A percentile compares a stretch with the other conserved stretches of the same genome.
phyloP scores from a whole-genome alignment of 2,113 vertebrate species.

The Lagopus leucura region DNA sequence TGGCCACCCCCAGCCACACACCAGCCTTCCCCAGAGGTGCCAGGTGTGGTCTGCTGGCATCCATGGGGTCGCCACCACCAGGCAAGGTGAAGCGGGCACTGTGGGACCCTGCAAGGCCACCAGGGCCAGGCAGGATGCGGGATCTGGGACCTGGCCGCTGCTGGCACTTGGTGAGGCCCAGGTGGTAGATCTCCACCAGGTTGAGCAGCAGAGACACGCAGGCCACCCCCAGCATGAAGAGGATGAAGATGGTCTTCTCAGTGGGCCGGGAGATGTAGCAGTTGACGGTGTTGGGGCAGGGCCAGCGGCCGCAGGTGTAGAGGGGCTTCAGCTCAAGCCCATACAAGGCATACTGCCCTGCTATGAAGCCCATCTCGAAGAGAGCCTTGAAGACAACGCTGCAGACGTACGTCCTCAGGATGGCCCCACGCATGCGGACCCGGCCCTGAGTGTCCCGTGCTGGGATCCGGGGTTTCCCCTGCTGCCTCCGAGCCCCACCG shows the following conservation, averaged over 20 bases:
- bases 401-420: conserved; percentile 86
- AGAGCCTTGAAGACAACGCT: conserved; percentile 88
- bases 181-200: conserved; percentile 88
- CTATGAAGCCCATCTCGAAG: conserved; percentile 87
- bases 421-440: conserved; percentile 80
- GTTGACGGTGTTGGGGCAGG: conserved; percentile 88
- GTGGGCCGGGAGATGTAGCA: conserved; percentile 91
- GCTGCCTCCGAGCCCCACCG: conserved; percentile 4
- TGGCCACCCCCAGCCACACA: background rate
- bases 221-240: conserved; percentile 89
- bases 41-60: background rate
- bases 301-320: conserved; percentile 86
- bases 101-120: background rate
- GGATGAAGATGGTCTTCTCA: conserved; percentile 88
- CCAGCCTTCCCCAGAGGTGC: background rate
- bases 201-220: conserved; percentile 88
- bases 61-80: background rate
- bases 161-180: conserved; percentile 84
- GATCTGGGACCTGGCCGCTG: conserved; percentile 60
- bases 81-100: background rate
- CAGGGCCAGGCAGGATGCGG: conserved; percentile 16
- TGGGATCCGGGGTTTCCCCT: conserved; percentile 63
- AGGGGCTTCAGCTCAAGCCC: conserved; percentile 88
- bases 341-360: conserved; percentile 87
- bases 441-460: conserved; percentile 74